Base-by-base conservation (phyloP, 35 echinoderm and acorn worm species). In the Anneissia japonica region DNA sequence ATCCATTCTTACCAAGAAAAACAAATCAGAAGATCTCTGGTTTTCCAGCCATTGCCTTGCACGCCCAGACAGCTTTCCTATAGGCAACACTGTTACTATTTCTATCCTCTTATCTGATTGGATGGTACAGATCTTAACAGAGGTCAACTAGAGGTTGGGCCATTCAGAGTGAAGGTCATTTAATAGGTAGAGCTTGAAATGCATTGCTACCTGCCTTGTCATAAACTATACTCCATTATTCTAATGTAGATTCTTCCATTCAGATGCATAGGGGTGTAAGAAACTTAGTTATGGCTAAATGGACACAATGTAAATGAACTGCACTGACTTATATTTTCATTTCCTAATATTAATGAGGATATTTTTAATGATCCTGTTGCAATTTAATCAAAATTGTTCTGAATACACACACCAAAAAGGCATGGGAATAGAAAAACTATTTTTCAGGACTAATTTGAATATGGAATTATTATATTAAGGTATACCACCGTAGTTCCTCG, bases 1-100 rank as follows among this genome's bases (percentile, higher is more conserved):
- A 64, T 64, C n/a, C n/a, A n/a, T n/a, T n/a, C n/a, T 64, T 64
- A 64, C 51, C 51, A 64, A 64, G 51, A 64, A 64, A 64, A 64
- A 64, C 51, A 64, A 64, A 64, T 64, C 51, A 64, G 7, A 19
- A 1, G 1, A 64, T 2, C 51, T 64, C 51, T 64, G n/a, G n/a
- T n/a, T n/a, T n/a, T n/a, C 9, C 51, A 64, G 51, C 51, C 51
- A 64, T 64, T 64, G n/a, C 26, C 51, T 64, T 23, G 51, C 51
- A 64, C 51, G 51, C 51, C 51, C 51, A 64, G 51, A 64, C 51
- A 64, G 51, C 51, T 64, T 23, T 64, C 51, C 51, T 64, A 64
- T 64, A 64, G 51, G 51, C 51, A 64, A 64, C 51, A 64, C 51
- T 64, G 51, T 64, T 64, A 64, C 51, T 64, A 64, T 64, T 64